These are phyloP conservation scores for Centropus unirufus DNA, from an alignment of 2,113 vertebrate genomes.

Conservation along the genomic window DNA sequence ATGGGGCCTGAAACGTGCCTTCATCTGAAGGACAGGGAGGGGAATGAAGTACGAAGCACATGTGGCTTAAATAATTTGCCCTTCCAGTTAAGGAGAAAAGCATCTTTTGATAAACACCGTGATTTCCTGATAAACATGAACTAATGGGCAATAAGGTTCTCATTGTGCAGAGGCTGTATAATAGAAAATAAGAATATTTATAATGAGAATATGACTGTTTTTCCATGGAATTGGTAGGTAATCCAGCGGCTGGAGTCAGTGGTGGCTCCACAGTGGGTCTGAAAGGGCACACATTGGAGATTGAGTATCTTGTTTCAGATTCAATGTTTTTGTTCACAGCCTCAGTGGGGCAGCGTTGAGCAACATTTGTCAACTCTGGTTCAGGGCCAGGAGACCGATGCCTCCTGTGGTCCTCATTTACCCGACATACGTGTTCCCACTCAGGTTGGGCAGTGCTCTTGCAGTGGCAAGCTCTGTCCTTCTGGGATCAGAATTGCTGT, in stretches of 20 bases:
- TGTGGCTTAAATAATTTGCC: not conserved
- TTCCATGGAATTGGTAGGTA: not conserved
- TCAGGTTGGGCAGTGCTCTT: not conserved
- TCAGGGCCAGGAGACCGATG: not conserved
- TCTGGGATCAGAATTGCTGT: not conserved
- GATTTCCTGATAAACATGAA: constrained; percentile 18
- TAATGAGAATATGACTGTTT: constrained; percentile 31
- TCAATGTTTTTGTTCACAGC: not conserved
- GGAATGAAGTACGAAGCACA: not conserved
- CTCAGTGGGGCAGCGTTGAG: constrained; percentile 37
- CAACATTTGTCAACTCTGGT: not conserved
- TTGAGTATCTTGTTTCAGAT: not conserved
- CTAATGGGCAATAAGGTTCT: not conserved
- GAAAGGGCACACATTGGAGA: fast-evolving
- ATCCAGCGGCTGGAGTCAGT: not conserved
- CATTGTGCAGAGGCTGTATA: not conserved
- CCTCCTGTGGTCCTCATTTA: not conserved
- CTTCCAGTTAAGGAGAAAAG: constrained; percentile 29
- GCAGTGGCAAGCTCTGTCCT: not conserved
- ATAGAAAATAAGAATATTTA: too few species aligned
- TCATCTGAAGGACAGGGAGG: not conserved
- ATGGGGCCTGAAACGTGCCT: not conserved
- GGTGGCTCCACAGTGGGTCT: not conserved
- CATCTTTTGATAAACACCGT: constrained; percentile 12
- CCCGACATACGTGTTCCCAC: not conserved